Evolutionary conservation across 2,888 invertebrate genomes (phyloP).

Genomic region (Apamea monoglypha): DNA sequence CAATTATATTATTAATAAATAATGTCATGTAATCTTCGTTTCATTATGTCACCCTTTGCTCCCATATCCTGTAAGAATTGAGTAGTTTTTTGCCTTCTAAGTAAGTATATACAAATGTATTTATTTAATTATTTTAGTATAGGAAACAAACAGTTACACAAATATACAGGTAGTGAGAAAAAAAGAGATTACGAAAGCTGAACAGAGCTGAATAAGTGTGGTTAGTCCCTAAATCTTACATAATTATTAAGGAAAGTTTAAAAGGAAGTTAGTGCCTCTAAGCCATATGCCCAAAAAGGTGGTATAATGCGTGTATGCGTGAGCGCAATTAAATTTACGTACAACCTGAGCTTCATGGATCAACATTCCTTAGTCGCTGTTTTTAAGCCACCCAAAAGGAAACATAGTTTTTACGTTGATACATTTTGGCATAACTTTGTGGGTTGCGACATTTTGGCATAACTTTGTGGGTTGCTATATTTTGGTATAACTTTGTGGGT

Average conservation of each 20-base stretch:
- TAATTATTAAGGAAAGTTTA: no score
- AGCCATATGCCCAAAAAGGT: no score
- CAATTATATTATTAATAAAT: conserved; percentile 66
- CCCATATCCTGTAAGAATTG: conserved; percentile 44
- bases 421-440: no score
- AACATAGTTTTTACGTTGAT: no score
- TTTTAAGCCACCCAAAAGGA: not conserved
- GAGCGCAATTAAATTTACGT: no score
- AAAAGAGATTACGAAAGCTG: not conserved
- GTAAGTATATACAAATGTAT: not conserved
- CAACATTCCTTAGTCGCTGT: not conserved
- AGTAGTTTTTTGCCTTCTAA: conserved; percentile 1
- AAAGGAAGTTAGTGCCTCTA: no score
- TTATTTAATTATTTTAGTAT: not conserved
- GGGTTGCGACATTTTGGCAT: no score
- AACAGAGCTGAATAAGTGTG: no score
- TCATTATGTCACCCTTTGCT: conserved; percentile 57
- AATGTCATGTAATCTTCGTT: conserved; percentile 62
- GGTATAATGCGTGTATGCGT: no score
- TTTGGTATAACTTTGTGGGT: no score
- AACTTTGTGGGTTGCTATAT: no score
- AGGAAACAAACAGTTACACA: not conserved
- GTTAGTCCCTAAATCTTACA: no score
- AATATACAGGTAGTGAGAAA: not conserved
- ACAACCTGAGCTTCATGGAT: not conserved